phyloP scores from a whole-genome alignment of 2,888 invertebrate species.

The Alcis repandata region DNA sequence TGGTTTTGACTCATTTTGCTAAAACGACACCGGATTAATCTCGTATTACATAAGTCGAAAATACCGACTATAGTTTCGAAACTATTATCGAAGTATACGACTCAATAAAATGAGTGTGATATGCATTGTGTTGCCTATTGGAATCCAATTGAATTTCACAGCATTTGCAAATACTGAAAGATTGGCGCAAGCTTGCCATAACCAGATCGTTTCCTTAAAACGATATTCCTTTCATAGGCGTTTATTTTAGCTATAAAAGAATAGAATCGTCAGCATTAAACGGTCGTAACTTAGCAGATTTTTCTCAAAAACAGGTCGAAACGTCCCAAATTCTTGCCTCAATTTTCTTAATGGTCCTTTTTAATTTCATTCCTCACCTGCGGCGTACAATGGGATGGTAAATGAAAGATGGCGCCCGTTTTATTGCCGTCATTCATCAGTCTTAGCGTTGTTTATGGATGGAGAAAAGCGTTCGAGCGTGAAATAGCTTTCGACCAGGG shows the following conservation, averaged over 20 bases:
- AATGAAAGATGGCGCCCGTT: conserved; percentile 56
- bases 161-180: no score
- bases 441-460: conserved; percentile 52
- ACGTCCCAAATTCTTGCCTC: conserved; percentile 30
- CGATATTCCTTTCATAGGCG: neutral
- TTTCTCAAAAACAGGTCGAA: conserved; percentile 14
- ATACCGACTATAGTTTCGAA: no score
- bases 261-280: conserved; percentile 21
- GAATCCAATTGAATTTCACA: no score
- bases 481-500: conserved; percentile 46
- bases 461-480: conserved; percentile 45
- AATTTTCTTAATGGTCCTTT: conserved; percentile 48
- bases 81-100: no score
- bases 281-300: conserved; percentile 28
- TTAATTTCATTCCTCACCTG: conserved; percentile 58
- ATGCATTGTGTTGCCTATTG: no score
- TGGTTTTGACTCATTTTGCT: no score
- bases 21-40: no score
- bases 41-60: no score
- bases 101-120: no score
- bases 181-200: no score
- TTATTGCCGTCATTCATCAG: conserved; percentile 60
- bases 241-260: conserved; percentile 1
- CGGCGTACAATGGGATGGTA: conserved; percentile 49
- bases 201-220: neutral